A percentile compares a stretch with the other conserved stretches of the same genome.
Evolutionary conservation across 2,888 invertebrate genomes (phyloP).

Genomic region (Pristionchus mayeri): DNA sequence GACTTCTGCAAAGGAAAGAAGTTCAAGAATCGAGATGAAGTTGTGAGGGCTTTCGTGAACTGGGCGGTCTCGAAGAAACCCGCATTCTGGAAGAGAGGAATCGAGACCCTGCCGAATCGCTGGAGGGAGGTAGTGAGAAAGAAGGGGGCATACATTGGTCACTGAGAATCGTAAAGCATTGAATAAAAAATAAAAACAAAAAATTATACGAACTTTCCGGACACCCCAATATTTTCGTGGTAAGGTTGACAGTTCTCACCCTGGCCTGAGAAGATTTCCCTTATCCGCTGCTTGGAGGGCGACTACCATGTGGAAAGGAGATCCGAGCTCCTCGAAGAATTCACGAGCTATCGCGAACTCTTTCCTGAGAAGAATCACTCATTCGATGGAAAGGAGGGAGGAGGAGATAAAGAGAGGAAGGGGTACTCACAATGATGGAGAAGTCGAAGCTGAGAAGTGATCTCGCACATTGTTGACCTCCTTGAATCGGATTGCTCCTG

Average conservation of each 20-base stretch:
- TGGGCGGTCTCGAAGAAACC: no score
- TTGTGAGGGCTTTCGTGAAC: no score
- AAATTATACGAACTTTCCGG: no score
- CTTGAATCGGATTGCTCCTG: conserved; percentile 70
- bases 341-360: conserved; percentile 73
- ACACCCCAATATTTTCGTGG: no score
- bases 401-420: background rate
- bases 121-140: no score
- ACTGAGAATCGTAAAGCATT: no score
- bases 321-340: conserved; percentile 73
- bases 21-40: no score
- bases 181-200: no score
- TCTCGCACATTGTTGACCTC: conserved; percentile 75
- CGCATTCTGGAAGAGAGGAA: no score
- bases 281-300: conserved; percentile 72
- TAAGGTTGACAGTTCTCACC: conserved; percentile 54
- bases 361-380: conserved; percentile 25
- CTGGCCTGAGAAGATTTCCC: conserved; percentile 70
- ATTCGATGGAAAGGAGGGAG: background rate
- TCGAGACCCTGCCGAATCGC: no score
- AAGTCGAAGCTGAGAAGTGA: conserved; percentile 62
- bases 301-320: conserved; percentile 74
- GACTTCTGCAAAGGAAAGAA: no score
- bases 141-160: no score
- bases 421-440: conserved; percentile 35